Percentiles rank a stretch among this genome's conserved stretches.
Evolutionary conservation across 2,888 invertebrate genomes (phyloP).

Genomic region (Zygaena filipendulae): DNA sequence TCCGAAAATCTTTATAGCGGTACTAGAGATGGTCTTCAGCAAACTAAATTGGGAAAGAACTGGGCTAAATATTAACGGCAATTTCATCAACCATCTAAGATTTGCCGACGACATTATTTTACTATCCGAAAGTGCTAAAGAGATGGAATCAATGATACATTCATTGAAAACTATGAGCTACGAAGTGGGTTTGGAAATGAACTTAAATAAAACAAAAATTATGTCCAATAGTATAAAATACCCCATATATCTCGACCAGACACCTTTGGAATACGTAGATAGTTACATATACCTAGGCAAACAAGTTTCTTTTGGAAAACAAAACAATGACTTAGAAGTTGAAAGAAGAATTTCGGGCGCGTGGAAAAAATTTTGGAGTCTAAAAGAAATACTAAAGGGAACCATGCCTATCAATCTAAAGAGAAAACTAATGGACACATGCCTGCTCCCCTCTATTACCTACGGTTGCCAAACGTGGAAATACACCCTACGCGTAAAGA

Average conservation of each 20-base stretch:
- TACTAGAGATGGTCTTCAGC: slow-evolving; percentile 7
- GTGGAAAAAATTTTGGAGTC: slow-evolving; percentile 7
- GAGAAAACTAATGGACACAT: slow-evolving; percentile 2
- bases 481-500: slow-evolving; percentile 3
- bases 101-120: slow-evolving; percentile 8
- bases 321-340: slow-evolving; percentile 7
- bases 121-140: slow-evolving; percentile 3
- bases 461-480: slow-evolving; percentile 9
- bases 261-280: slow-evolving; percentile 12
- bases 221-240: slow-evolving; percentile 15
- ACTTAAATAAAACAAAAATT: slow-evolving; percentile 13
- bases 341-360: slow-evolving; percentile 7
- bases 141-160: slow-evolving; percentile 11
- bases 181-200: slow-evolving; percentile 15
- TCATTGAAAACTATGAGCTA: slow-evolving; percentile 10
- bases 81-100: slow-evolving; percentile 7
- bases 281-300: slow-evolving; percentile 15
- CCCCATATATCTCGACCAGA: slow-evolving; percentile 6
- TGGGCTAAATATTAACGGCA: slow-evolving; percentile 7
- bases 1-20: slow-evolving; percentile 11
- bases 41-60: slow-evolving; percentile 7
- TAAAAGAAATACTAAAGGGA: slow-evolving; percentile 6
- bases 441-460: slow-evolving; percentile 4
- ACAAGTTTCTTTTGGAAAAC: slow-evolving; percentile 11
- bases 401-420: slow-evolving; percentile 5